Evolutionary conservation across 1,140 invertebrate species (phyloP).

Genomic region (Dendrolimus kikuchii): DNA sequence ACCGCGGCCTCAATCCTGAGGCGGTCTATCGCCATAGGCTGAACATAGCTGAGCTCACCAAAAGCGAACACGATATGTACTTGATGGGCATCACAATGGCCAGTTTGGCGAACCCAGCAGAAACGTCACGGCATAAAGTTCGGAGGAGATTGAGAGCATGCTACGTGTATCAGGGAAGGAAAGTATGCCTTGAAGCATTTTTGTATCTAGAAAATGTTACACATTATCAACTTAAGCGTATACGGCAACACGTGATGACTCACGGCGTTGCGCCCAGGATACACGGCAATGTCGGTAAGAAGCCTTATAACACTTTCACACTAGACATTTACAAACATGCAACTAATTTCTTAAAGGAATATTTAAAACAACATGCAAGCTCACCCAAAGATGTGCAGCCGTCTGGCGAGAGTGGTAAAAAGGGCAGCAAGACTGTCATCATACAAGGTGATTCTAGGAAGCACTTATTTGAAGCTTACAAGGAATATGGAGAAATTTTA

Average conservation of each 20-base stretch:
- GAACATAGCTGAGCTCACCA: conserved; percentile 85
- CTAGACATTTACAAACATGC: conserved; percentile 84
- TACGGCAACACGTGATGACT: conserved; percentile 83
- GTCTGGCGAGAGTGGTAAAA: conserved; percentile 64
- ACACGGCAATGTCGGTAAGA: conserved; percentile 85
- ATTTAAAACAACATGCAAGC: conserved; percentile 72
- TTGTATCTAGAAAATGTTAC: conserved; percentile 87
- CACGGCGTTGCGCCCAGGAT: conserved; percentile 84
- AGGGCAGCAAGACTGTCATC: conserved; percentile 72
- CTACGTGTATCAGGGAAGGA: conserved; percentile 83
- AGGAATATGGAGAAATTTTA: conserved; percentile 79
- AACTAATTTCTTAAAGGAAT: conserved; percentile 82
- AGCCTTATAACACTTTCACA: conserved; percentile 87
- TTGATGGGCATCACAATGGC: conserved; percentile 88
- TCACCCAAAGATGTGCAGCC: conserved; percentile 73
- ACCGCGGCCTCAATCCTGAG: conserved; percentile 80
- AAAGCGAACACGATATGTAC: conserved; percentile 83
- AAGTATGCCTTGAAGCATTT: conserved; percentile 85
- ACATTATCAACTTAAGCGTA: conserved; percentile 84
- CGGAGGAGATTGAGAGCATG: conserved; percentile 80
- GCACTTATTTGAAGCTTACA: conserved; percentile 81
- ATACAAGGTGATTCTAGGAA: conserved; percentile 81
- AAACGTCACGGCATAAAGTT: conserved; percentile 81
- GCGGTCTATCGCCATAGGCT: conserved; percentile 82
- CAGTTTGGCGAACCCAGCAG: conserved; percentile 81